Evolutionary conservation across 2,797 vertebrate species (phyloP), one percentile per base, ranked within the genome.

Genomic region (Catamblyrhynchus diadema): DNA sequence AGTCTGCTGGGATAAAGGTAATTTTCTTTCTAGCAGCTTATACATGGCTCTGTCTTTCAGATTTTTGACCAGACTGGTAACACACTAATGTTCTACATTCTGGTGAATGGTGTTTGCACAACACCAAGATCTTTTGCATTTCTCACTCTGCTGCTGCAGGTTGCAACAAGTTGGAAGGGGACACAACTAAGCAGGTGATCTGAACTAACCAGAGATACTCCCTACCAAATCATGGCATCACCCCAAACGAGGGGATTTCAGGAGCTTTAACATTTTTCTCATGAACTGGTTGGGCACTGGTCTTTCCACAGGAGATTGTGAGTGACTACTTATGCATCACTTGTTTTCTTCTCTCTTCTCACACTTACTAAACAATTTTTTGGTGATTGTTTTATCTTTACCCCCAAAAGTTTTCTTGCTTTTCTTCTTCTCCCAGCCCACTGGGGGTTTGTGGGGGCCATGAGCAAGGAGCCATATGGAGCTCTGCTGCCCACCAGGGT

Each of bases 381-480:
- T 48, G 9, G 45, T 30, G 10, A 41, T 14, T 54, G 15, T 48
- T 77, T 64, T 47, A 59, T 59, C 30, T 71, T 74, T n/a, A 74
- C 2, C 7, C 56, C 8, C 15, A 17, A 21, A 51, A 14, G 30
- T 53, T 83, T 47, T 71, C 39, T 21, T 65, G 25, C 18, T 35
- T 59, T 71, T 35, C 39, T 42, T 54, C 23, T 24, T 70, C 5
- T 3, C 25, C 23, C 44, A 54, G 33, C 6, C 27, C 42, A 30
- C 11, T n/a, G 35, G 11, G 19, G 7, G 13, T 19, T 48, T 57
- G 56, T 22, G 37, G 8, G 22, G 37, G 7, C 57, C 0, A 1
- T 3, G 6, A 73, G 41, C 0, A 0, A 56, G 61, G 30, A 69
- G 73, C 32, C 19, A 1, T 12, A 21, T 12, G 15, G 17, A 37